A percentile compares a stretch with the other conserved stretches of the same genome.
phyloP scores from a whole-genome alignment of 2,113 vertebrate genomes.

The Canis aureus region DNA sequence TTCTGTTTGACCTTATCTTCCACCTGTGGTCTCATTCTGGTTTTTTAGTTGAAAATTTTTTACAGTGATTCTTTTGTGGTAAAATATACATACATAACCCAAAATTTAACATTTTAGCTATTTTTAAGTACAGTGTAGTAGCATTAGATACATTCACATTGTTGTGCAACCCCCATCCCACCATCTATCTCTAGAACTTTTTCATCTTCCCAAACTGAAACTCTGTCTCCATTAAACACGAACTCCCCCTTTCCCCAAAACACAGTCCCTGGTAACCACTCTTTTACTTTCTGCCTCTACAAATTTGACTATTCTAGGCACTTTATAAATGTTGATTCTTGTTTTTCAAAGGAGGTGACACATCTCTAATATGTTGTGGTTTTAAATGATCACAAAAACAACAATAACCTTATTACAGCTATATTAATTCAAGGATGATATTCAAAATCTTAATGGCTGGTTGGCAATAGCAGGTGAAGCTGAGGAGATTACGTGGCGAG shows the following conservation, averaged over 20 bases:
- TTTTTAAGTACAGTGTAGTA: constrained; percentile 2
- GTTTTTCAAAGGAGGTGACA: constrained; percentile 3
- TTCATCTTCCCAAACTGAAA: background rate
- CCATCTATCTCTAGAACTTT: background rate
- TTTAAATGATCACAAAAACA: constrained; percentile 28
- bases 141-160: background rate
- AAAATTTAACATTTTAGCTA: constrained; percentile 1
- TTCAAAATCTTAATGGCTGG: background rate
- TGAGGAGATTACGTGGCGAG: too few species aligned
- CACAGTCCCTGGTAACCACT: background rate
- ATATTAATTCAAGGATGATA: background rate
- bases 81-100: background rate
- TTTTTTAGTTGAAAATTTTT: background rate
- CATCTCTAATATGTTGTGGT: background rate
- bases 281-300: background rate
- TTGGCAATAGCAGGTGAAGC: too few species aligned
- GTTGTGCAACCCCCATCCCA: background rate
- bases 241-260: background rate
- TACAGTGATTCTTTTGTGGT: background rate
- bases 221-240: background rate
- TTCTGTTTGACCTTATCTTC: constrained; percentile 24
- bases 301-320: constrained; percentile 13
- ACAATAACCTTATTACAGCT: background rate
- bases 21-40: background rate
- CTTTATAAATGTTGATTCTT: background rate